These are phyloP conservation scores for Acropora yongei DNA, from an alignment of 64 coral and sea anemone genomes.

Conservation along the genomic window DNA sequence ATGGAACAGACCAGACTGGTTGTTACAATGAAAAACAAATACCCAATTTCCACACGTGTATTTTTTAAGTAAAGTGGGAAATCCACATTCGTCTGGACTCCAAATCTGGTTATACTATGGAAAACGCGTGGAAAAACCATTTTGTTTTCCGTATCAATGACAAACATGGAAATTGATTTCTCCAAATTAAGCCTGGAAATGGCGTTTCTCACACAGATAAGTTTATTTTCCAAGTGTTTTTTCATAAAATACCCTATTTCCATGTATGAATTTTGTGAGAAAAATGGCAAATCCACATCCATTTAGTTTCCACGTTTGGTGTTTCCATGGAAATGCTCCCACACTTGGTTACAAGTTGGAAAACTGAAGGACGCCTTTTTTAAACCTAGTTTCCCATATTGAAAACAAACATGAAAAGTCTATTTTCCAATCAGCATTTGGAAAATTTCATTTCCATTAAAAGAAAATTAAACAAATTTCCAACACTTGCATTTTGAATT, in stretches of 20 bases:
- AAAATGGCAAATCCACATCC: not conserved
- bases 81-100: too few relatives aligned
- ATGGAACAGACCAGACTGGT: slow-evolving; percentile 29
- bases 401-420: not conserved
- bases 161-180: too few relatives aligned
- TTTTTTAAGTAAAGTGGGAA: too few relatives aligned
- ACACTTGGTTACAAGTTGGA: not conserved
- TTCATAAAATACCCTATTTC: slow-evolving; percentile 4
- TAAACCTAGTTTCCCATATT: not conserved
- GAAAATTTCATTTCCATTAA: not conserved
- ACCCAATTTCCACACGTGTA: too few relatives aligned
- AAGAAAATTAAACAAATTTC: not conserved
- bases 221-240: too few relatives aligned
- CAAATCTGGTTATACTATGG: too few relatives aligned
- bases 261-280: not conserved
- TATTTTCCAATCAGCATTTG: not conserved
- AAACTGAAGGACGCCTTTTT: not conserved
- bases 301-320: not conserved
- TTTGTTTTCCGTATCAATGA: too few relatives aligned
- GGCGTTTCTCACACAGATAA: too few relatives aligned
- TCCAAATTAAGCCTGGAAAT: too few relatives aligned
- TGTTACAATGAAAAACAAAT: not conserved
- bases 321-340: not conserved
- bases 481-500: not conserved
- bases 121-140: too few relatives aligned